Evolutionary conservation across 1,140 invertebrate species (phyloP).

Genomic region (Drosophila nannoptera): DNA sequence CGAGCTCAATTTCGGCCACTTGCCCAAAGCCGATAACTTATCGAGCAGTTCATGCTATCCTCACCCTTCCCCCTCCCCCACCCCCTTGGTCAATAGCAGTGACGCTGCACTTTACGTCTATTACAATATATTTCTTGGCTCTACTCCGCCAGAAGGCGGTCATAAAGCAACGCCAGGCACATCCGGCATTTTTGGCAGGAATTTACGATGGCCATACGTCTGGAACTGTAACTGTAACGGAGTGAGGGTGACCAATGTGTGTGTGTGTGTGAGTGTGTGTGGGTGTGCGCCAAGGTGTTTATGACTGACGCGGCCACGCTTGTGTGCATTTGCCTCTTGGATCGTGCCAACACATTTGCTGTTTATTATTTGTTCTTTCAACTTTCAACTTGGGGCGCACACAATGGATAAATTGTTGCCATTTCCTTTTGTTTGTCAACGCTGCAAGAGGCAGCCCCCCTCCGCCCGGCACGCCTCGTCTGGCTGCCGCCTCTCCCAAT

Average conservation of each 20-base stretch:
- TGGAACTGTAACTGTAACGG: neutral
- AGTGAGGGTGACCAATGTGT: neutral
- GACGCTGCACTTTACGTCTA: constrained; percentile 22
- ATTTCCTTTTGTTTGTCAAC: constrained; percentile 73
- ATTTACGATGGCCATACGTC: constrained; percentile 45
- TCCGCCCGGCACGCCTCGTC: neutral
- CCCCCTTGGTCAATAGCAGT: constrained; percentile 5
- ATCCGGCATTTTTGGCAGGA: constrained; percentile 50
- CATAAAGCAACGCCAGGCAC: constrained; percentile 54
- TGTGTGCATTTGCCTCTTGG: constrained; percentile 39
- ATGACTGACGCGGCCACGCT: constrained; percentile 41
- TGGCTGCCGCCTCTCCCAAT: constrained; percentile 23
- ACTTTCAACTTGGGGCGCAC: constrained; percentile 56
- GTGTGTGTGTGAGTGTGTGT: constrained; percentile 3
- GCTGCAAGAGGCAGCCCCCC: constrained; percentile 13
- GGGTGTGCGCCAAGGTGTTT: constrained; percentile 30
- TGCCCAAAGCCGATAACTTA: too few relatives aligned
- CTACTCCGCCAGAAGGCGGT: constrained; percentile 15
- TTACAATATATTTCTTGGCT: constrained; percentile 6
- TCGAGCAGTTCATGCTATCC: too few relatives aligned
- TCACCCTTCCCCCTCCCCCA: too few relatives aligned
- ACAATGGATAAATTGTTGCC: constrained; percentile 66
- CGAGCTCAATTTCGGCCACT: too few relatives aligned
- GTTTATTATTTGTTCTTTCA: constrained; percentile 66
- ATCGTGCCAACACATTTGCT: constrained; percentile 30